Base-by-base conservation (phyloP, 2,113 vertebrate genomes). In the Procapra przewalskii region DNA sequence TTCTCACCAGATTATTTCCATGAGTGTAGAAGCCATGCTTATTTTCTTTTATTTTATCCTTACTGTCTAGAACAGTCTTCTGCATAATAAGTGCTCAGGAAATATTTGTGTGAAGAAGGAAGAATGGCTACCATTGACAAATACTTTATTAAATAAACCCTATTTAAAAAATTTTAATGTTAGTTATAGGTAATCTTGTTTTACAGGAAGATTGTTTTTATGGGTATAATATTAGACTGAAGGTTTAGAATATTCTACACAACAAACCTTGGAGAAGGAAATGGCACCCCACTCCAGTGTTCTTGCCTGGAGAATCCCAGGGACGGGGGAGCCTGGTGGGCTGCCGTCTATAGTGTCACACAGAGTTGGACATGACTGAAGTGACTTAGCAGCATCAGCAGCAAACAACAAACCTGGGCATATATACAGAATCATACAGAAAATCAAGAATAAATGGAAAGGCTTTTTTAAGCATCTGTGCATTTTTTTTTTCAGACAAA, bases 191-290 rank as follows among this genome's bases (percentile, higher is more conserved):
- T 23, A 23, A 14, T 92, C 23, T 94, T 77, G 5, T 91, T 88
- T 43, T 85, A 81, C 16, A 75, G n/a, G 48, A 60, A 84, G 27
- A 43, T 77, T 36, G 33, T 64, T 89, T 33, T 13, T 50, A 3
- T 27, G 36, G 40, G 7, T 54, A 50, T 57, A 77, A 93, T 48
- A n/a, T 43, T 94, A 50, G 4, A 91, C 17, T 75, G 43, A 91
- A 90, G 15, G 23, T 84, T 84, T 82, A 71, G 27, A 93, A 43
- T 97, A 91, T 86, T 36, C 64, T 29, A 77, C 31, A 60, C 45
- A 45, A 50, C 11, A 85, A 54, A 59, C 7, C 29, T 81, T 67
- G n/a, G 64, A 67, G 64, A 36, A 67, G 64, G 33, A 67, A 4
- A n/a, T 19, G 16, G 62, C 33, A 67, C 0, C 62, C 62, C 62